Evolutionary conservation across 2,113 vertebrate genomes (phyloP), one percentile per base, ranked within the genome.

Genomic region (Ochotona curzoniae): DNA sequence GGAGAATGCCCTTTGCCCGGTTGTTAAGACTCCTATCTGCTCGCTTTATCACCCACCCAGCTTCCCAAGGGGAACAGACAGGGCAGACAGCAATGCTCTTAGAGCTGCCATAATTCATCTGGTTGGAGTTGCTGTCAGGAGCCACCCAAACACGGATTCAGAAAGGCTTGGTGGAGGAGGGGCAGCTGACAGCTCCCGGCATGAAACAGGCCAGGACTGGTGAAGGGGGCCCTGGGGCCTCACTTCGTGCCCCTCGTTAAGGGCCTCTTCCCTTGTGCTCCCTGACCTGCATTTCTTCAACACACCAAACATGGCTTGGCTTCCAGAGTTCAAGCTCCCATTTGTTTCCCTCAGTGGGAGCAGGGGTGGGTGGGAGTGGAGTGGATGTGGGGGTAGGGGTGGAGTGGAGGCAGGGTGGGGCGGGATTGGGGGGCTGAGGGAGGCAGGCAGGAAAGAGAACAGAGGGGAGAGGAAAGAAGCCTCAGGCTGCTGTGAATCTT

Each of bases 41-140:
- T 95, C 89, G 96, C 84, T 93, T 97, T 93, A 79, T 76, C 75
- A 35, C 17, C 21, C 28, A 63, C 70, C 67, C 47, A 28, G 8
- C 51, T 89, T 94, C 66, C 89, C 89, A 64, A 89, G 54, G 26
- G 70, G 71, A 66, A 63, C 3, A 80, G 57, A 85, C 25, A 70
- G 18, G 71, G 81, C 81, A 94, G 92, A 94, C 79, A 44, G 78
- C 97, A 96, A 1, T 82, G 89, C 90, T 94, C 93, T 86, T 94
- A 94, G 85, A 97, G 94, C 91, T 5, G 28, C 95, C 94, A 83
- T 97, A 96, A 97, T 92, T 93, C 97, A 97, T 95, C 96, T 97
- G 93, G 87, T 95, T 87, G 96, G 90, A 96, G 87, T 95, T 95
- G 87, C 86, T 93, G 95, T 96, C 96, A 95, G n/a, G 85, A 97